Evolutionary conservation across 1,140 invertebrate species (phyloP).

Genomic region (Pogonus chalceus): DNA sequence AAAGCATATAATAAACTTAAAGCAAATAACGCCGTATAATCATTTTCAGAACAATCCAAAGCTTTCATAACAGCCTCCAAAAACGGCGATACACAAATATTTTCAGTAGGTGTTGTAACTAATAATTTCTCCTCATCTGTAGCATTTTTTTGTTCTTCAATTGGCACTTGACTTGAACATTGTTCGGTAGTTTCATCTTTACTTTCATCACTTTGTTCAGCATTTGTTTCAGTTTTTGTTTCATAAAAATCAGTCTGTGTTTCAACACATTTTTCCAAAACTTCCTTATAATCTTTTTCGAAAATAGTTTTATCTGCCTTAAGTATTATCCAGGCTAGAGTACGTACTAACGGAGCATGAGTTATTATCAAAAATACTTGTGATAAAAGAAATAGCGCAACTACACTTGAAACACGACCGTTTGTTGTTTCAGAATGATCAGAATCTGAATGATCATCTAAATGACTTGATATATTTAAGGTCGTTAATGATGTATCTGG

Average conservation of each 20-base stretch:
- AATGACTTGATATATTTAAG: background rate
- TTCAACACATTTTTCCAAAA: slow-evolving; percentile 53
- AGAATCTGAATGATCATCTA: slow-evolving; percentile 21
- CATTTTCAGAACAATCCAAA: slow-evolving; percentile 79
- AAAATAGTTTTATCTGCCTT: slow-evolving; percentile 64
- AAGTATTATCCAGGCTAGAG: slow-evolving; percentile 79
- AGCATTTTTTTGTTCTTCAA: slow-evolving; percentile 31
- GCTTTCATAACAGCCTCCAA: slow-evolving; percentile 79
- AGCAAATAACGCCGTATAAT: slow-evolving; percentile 87
- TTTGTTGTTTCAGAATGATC: slow-evolving; percentile 30
- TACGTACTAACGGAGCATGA: slow-evolving; percentile 77
- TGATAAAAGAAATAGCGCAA: slow-evolving; percentile 84
- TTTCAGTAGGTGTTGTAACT: slow-evolving; percentile 33
- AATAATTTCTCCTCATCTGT: slow-evolving; percentile 1
- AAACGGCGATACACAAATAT: slow-evolving; percentile 63
- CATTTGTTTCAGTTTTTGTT: background rate
- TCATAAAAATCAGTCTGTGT: slow-evolving; percentile 30
- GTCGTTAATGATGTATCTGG: background rate
- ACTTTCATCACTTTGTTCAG: background rate
- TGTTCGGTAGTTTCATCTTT: background rate
- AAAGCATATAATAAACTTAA: slow-evolving; percentile 89
- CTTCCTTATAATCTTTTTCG: slow-evolving; percentile 42
- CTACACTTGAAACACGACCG: slow-evolving; percentile 75
- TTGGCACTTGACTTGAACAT: background rate
- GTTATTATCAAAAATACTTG: slow-evolving; percentile 94